A percentile compares a stretch with the other conserved stretches of the same genome.
Conservation (phyloP, 2,113 vertebrate genomes). For the Herpetotheres cachinnans region DNA sequence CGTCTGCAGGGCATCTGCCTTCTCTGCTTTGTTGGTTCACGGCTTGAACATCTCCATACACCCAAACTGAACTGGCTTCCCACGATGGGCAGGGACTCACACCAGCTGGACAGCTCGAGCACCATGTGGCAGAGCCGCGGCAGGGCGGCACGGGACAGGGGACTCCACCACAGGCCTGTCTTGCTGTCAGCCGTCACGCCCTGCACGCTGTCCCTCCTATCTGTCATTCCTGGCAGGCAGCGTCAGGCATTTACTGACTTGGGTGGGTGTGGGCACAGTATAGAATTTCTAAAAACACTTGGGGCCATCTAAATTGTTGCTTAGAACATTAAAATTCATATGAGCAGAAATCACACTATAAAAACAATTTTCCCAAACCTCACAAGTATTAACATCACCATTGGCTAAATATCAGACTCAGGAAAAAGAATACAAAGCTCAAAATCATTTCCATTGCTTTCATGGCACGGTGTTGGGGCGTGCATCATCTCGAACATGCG, state of each 20-base stretch:
- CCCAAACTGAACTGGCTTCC: background rate
- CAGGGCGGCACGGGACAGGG: background rate
- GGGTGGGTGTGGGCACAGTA: too few relatives aligned
- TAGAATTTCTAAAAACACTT: background rate
- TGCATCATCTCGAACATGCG: background rate
- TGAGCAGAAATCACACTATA: background rate
- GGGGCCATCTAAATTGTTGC: background rate
- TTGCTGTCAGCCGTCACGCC: background rate
- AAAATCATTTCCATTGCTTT: background rate
- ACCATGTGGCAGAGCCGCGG: rapidly evolving
- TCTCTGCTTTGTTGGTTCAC: background rate
- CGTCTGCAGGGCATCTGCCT: background rate
- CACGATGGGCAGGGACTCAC: background rate
- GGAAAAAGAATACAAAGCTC: background rate
- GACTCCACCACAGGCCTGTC: background rate
- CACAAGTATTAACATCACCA: background rate
- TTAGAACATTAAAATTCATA: background rate
- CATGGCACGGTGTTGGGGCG: background rate
- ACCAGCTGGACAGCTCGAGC: background rate
- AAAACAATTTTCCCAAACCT: background rate
- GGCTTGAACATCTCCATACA: background rate
- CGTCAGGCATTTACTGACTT: too few relatives aligned
- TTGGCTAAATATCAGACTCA: background rate
- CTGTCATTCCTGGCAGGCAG: background rate
- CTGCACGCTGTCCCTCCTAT: background rate